Evolutionary conservation across 2,888 invertebrate species (phyloP).

Genomic region (Phragmatobia fuliginosa): DNA sequence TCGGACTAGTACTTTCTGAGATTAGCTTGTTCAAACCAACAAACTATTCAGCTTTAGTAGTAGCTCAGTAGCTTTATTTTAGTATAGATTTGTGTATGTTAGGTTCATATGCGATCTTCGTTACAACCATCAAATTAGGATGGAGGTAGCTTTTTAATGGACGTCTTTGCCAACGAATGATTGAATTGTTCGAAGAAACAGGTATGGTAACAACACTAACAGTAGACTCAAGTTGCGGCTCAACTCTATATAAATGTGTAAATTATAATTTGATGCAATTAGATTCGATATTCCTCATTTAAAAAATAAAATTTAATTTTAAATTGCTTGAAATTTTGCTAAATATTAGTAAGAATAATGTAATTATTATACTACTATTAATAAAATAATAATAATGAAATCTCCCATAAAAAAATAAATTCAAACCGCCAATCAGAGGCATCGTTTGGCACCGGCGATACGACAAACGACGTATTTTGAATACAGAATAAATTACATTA

Average conservation of each 20-base stretch:
- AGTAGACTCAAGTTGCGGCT: background rate
- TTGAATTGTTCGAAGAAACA: background rate
- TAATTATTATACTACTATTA: no score
- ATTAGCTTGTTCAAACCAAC: no score
- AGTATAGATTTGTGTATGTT: no score
- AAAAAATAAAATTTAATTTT: no score
- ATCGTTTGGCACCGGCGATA: slow-evolving; percentile 42
- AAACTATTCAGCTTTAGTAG: no score
- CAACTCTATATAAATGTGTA: background rate
- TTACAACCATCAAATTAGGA: background rate
- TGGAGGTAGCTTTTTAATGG: background rate
- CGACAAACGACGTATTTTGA: slow-evolving; percentile 68
- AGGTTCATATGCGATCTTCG: no score
- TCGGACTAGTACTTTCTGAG: no score
- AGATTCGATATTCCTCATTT: background rate
- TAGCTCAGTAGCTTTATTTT: no score
- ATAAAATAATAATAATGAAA: slow-evolving; percentile 8
- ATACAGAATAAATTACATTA: slow-evolving; percentile 84
- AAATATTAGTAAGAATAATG: no score
- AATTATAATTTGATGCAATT: background rate
- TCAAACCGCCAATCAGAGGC: slow-evolving; percentile 49
- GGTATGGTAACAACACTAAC: background rate
- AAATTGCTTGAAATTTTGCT: no score
- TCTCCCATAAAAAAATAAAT: slow-evolving; percentile 26
- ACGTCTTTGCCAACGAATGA: background rate